A percentile compares a stretch with the other conserved stretches of the same genome.
These are phyloP conservation scores for Aphaenogaster ashmeadi DNA, from an alignment of 1,140 invertebrate genomes.

Conservation along the genomic window DNA sequence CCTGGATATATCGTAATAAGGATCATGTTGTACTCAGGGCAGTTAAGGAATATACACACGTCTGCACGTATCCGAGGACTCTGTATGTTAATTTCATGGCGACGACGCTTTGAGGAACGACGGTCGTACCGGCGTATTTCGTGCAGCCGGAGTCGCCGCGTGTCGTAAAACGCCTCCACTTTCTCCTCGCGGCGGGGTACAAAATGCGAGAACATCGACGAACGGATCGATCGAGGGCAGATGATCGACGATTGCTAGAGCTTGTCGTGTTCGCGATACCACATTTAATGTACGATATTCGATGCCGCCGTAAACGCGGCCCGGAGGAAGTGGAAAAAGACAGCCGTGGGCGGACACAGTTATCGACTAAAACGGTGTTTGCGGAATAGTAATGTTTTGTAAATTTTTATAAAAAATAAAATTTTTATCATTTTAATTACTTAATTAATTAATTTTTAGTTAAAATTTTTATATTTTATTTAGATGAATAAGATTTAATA, in stretches of 20 bases:
- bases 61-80: constrained; percentile 34
- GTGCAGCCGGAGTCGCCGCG: not conserved
- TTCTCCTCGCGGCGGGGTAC: constrained; percentile 36
- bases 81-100: constrained; percentile 69
- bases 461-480: not conserved
- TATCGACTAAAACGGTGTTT: not conserved
- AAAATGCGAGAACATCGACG: constrained; percentile 29
- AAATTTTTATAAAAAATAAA: not conserved
- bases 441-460: not conserved
- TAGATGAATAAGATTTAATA: not conserved
- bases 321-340: constrained; percentile 18
- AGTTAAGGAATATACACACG: constrained; percentile 66
- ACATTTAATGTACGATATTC: constrained; percentile 6
- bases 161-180: constrained; percentile 67
- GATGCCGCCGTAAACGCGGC: not conserved
- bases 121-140: constrained; percentile 38
- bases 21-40: not conserved
- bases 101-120: constrained; percentile 66
- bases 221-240: constrained; percentile 24
- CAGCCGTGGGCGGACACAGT: not conserved
- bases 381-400: not conserved
- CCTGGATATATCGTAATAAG: not conserved
- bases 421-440: not conserved
- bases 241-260: constrained; percentile 23
- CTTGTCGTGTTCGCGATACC: constrained; percentile 13